phyloP scores from a whole-genome alignment of 1,140 invertebrate species.

The Drosophila lacertosa region DNA sequence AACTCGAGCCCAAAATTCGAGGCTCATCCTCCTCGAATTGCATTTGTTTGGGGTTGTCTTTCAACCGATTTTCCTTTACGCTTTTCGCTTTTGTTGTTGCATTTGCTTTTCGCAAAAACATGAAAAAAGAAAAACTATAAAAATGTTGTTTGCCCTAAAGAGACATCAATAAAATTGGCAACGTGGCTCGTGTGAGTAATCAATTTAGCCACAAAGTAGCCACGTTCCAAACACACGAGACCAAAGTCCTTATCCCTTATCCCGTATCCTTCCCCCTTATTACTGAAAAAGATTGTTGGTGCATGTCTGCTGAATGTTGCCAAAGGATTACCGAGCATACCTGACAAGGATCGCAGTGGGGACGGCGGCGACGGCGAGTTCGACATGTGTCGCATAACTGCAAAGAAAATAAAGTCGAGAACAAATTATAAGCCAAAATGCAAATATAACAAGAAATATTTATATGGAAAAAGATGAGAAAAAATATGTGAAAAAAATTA shows the following conservation, averaged over 20 bases:
- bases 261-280: neutral
- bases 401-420: conserved; percentile 38
- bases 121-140: conserved; percentile 55
- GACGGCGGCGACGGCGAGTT: conserved; percentile 80
- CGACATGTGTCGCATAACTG: conserved; percentile 83
- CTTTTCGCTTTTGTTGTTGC: conserved; percentile 12
- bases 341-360: conserved; percentile 79
- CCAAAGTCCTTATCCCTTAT: neutral
- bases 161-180: conserved; percentile 57
- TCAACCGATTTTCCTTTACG: too few relatives aligned
- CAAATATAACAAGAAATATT: conserved; percentile 3
- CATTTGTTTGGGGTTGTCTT: conserved; percentile 38
- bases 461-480: too few relatives aligned
- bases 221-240: conserved; percentile 65
- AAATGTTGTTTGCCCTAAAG: conserved; percentile 31
- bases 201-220: conserved; percentile 80
- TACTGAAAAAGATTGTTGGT: conserved; percentile 5
- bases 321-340: conserved; percentile 77
- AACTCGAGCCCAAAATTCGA: conserved; percentile 18
- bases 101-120: conserved; percentile 26
- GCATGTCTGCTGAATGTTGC: conserved; percentile 65
- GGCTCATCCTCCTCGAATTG: neutral
- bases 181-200: conserved; percentile 73
- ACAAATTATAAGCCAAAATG: too few relatives aligned
- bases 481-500: too few relatives aligned